A percentile compares a stretch with the other conserved stretches of the same genome.
Evolutionary conservation across 2,113 vertebrate genomes (phyloP).

Genomic region (Shinisaurus crocodilurus): DNA sequence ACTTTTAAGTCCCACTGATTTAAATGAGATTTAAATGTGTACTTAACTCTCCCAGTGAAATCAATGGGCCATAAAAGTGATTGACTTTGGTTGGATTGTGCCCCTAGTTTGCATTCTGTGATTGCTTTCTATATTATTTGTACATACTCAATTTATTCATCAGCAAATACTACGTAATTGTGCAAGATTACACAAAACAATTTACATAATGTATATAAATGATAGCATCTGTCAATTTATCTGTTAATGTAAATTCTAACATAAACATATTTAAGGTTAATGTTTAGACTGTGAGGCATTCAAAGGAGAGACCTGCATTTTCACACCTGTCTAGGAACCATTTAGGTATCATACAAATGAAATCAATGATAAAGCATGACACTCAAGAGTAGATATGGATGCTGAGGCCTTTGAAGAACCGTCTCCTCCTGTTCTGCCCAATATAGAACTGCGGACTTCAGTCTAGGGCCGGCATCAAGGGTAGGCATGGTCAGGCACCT

Average conservation of each 20-base stretch:
- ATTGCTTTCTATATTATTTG: conserved; percentile 38
- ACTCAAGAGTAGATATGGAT: neutral
- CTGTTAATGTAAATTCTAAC: conserved; percentile 70
- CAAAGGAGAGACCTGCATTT: conserved; percentile 47
- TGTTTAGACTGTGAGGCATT: conserved; percentile 52
- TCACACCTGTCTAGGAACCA: conserved; percentile 39
- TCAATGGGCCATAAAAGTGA: neutral
- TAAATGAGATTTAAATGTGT: neutral
- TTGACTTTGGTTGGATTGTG: neutral
- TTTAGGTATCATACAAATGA: conserved; percentile 18
- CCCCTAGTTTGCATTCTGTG: neutral
- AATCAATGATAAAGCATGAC: neutral
- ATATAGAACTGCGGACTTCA: neutral
- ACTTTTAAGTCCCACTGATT: neutral
- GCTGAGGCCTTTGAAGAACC: neutral
- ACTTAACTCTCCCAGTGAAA: neutral
- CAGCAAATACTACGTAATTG: conserved; percentile 65
- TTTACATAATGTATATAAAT: conserved; percentile 71
- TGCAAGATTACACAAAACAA: conserved; percentile 49
- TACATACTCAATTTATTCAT: conserved; percentile 53
- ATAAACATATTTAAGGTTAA: conserved; percentile 57
- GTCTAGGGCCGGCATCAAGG: too few species aligned
- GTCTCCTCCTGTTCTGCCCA: neutral
- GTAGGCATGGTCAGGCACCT: too few species aligned
- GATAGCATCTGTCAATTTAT: conserved; percentile 70